Evolutionary conservation across 2,113 vertebrate species (phyloP), one percentile per base, ranked within the genome.

Genomic region (Merops nubicus): DNA sequence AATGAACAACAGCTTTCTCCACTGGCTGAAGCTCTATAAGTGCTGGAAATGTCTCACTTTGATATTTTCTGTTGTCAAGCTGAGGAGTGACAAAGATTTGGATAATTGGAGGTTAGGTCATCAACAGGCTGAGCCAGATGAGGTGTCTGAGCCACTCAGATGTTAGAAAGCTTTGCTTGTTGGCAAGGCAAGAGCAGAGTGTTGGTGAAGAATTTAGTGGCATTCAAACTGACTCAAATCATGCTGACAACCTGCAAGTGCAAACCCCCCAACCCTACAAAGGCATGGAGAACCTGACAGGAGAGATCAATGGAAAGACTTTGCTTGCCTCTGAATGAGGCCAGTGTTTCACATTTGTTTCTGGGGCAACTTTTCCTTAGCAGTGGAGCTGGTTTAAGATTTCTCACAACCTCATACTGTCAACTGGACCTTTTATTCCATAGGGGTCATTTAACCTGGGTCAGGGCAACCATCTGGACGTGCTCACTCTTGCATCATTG

Each of bases 31-130:
- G 57, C 33, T 91, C 89, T 82, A 0, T 19, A 57, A 72, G 31
- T 57, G 20, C 70, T 85, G 62, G 19, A 95, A 92, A 69, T 73
- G 53, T 68, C 47, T 47, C n/a, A 21, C 70, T 93, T 93, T 85
- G 62, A 38, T 94, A 72, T 73, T 74, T 93, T 85, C 53, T 81
- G 69, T 34, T 57, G 53, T 76, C 64, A 82, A 38, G 43, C 19
- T 81, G 48, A 83, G 64, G 8, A 79, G 31, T 51, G 57, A 82
- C 16, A 82, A 82, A 82, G 53, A 57, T 79, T 34, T 65, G 34
- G 51, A 60, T 92, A 87, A 75, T n/a, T 78, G 60, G 59, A 93
- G 64, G 21, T 81, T 69, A 81, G 69, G 34, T 56, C 60, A 72
- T 75, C 36, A 75, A 42, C 11, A 64, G 43, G 18, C 57, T 78